phyloP scores from a whole-genome alignment of 1,140 invertebrate genomes.

The Drosophila rufa region DNA sequence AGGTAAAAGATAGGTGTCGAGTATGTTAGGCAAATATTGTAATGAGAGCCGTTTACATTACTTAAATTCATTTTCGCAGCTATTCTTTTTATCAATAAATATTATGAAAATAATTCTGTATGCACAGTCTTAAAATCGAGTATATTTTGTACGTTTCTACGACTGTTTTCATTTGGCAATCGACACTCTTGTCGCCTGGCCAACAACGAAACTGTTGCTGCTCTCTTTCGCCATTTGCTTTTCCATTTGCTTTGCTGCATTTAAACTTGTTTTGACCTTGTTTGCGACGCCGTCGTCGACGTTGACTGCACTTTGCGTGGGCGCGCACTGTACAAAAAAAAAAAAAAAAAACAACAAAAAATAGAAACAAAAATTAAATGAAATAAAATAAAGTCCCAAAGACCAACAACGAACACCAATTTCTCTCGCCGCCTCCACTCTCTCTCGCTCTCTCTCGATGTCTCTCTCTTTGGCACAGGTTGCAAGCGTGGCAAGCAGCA shows the following conservation, averaged over 20 bases:
- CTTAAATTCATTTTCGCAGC: not conserved
- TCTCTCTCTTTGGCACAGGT: slow-evolving; percentile 47
- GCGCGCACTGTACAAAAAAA: slow-evolving; percentile 54
- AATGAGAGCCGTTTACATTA: not conserved
- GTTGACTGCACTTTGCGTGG: slow-evolving; percentile 58
- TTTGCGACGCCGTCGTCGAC: slow-evolving; percentile 48
- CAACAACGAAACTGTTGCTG: slow-evolving; percentile 32
- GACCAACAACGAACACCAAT: slow-evolving; percentile 3
- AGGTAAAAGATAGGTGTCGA: too few relatives aligned
- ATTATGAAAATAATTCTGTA: not conserved
- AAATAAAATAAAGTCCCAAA: slow-evolving; percentile 26
- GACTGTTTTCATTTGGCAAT: not conserved
- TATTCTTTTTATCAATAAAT: not conserved
- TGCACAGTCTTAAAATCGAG: not conserved
- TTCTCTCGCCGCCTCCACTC: slow-evolving; percentile 3
- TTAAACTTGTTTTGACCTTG: slow-evolving; percentile 80
- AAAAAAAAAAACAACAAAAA: slow-evolving; percentile 1
- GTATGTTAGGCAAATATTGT: not conserved
- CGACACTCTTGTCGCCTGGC: slow-evolving; percentile 12
- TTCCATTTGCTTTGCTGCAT: slow-evolving; percentile 41
- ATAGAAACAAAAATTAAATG: slow-evolving; percentile 23
- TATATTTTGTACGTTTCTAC: not conserved
- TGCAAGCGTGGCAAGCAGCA: slow-evolving; percentile 74
- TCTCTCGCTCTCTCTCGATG: slow-evolving; percentile 11
- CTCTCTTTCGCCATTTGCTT: slow-evolving; percentile 19